A percentile compares a stretch with the other conserved stretches of the same genome.
Evolutionary conservation across 2,113 vertebrate species (phyloP).

Genomic region (Tyrannus savana): DNA sequence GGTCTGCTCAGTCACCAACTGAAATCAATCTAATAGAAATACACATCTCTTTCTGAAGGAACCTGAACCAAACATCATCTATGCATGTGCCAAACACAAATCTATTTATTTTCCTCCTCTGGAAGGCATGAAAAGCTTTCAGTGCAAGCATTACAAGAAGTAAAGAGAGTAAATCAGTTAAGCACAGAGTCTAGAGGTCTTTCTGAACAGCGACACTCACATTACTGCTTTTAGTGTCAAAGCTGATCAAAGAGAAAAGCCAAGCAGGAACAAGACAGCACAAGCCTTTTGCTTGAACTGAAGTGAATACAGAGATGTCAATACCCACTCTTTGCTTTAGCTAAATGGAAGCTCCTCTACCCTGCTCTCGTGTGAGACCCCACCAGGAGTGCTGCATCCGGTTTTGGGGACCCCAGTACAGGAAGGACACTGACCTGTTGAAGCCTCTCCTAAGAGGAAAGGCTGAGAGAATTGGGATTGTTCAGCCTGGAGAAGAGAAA

Average conservation of each 20-base stretch:
- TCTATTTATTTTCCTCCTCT: neutral
- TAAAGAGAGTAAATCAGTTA: neutral
- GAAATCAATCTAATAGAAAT: neutral
- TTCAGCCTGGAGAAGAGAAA: neutral
- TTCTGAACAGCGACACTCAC: neutral
- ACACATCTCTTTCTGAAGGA: neutral
- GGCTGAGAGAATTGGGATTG: neutral
- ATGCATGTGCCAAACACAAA: neutral
- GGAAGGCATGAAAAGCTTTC: neutral
- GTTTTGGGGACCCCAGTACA: neutral
- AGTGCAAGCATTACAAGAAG: neutral
- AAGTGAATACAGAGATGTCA: neutral
- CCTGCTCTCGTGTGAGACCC: neutral
- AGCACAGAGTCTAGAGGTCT: neutral
- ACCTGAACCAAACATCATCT: neutral
- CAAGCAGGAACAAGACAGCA: neutral
- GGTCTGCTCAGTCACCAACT: neutral
- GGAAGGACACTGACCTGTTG: rapidly evolving
- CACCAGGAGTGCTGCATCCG: neutral
- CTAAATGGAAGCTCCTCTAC: neutral
- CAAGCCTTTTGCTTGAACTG: neutral
- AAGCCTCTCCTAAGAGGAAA: neutral
- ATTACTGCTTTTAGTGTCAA: neutral
- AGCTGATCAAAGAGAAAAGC: neutral
- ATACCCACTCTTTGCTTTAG: neutral